Conservation (phyloP, 2,888 invertebrate species). For the Synanthedon formicaeformis region DNA sequence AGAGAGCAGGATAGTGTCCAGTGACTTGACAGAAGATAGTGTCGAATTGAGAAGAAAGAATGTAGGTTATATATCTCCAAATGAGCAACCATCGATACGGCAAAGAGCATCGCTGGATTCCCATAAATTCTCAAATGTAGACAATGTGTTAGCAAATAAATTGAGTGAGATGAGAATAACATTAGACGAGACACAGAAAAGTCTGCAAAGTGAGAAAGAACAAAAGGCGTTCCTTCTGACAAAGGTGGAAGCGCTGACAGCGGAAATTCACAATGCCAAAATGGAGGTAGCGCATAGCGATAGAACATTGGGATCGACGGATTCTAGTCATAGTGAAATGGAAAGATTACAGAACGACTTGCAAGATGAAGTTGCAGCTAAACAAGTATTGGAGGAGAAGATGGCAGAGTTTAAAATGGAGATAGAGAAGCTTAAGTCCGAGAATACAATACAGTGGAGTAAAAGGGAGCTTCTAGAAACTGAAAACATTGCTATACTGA, state of each 20-base stretch:
- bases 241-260: constrained; percentile 49
- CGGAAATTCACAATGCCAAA: constrained; percentile 50
- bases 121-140: constrained; percentile 57
- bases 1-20: constrained; percentile 52
- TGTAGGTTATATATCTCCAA: constrained; percentile 37
- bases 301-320: constrained; percentile 54
- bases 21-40: constrained; percentile 50
- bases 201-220: constrained; percentile 52
- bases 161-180: constrained; percentile 45
- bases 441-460: constrained; percentile 95
- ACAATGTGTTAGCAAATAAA: constrained; percentile 53
- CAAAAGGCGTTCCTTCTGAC: constrained; percentile 49
- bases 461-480: constrained; percentile 91
- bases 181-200: constrained; percentile 51
- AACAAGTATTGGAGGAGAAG: constrained; percentile 58
- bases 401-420: constrained; percentile 64
- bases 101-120: constrained; percentile 60
- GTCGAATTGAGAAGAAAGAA: constrained; percentile 53
- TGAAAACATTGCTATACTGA: constrained; percentile 86
- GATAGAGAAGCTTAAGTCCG: constrained; percentile 88
- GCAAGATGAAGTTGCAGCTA: constrained; percentile 59
- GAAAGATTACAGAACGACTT: constrained; percentile 57
- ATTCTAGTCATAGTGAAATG: constrained; percentile 60
- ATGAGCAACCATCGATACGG: constrained; percentile 31
- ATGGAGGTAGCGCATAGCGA: constrained; percentile 49